A percentile compares a stretch with the other conserved stretches of the same genome.
These are phyloP conservation scores for Abrostola tripartita DNA, from an alignment of 2,888 invertebrate species.

Conservation along the genomic window DNA sequence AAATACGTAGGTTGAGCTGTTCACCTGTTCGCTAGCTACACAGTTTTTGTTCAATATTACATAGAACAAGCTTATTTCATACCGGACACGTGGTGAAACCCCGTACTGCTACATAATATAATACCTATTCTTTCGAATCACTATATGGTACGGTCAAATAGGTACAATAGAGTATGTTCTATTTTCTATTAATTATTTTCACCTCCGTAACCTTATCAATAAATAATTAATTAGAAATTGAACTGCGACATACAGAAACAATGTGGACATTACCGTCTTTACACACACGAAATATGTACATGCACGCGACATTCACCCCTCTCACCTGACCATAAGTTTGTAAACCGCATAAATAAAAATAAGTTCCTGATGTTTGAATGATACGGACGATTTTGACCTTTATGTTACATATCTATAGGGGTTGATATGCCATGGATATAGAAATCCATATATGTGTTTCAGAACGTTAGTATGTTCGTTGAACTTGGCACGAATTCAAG, in stretches of 20 bases:
- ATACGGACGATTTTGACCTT: conserved; percentile 6
- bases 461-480: conserved; percentile 11
- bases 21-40: too few relatives aligned
- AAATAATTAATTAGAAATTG: too few relatives aligned
- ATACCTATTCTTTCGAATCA: too few relatives aligned
- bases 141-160: too few relatives aligned
- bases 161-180: too few relatives aligned
- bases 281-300: not conserved
- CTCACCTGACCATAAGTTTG: not conserved
- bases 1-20: too few relatives aligned
- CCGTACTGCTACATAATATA: too few relatives aligned
- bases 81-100: too few relatives aligned
- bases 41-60: too few relatives aligned
- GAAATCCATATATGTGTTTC: conserved; percentile 4
- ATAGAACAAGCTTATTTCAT: too few relatives aligned
- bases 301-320: conserved; percentile 4
- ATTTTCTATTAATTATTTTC: too few relatives aligned
- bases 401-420: not conserved
- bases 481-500: conserved; percentile 48
- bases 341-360: conserved; percentile 4
- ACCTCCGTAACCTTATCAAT: too few relatives aligned
- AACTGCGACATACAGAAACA: not conserved
- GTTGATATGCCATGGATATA: conserved; percentile 5
- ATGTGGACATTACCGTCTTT: not conserved
- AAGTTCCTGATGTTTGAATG: not conserved